A percentile compares a stretch with the other conserved stretches of the same genome.
Evolutionary conservation across 2,888 invertebrate species (phyloP).

Genomic region (Ypsolopha scabrella): DNA sequence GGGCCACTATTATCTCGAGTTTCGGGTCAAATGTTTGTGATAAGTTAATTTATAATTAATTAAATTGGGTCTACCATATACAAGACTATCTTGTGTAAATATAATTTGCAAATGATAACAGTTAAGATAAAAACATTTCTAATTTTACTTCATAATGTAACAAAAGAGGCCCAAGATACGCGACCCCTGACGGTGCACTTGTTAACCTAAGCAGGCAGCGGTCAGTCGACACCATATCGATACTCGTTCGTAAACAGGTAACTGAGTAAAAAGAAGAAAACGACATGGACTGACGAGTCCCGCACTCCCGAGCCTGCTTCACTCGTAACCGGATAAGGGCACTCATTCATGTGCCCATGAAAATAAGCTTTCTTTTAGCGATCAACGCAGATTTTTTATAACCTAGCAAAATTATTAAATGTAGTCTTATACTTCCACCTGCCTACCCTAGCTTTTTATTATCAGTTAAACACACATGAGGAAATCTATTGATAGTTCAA

Average conservation of each 20-base stretch:
- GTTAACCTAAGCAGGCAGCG: conserved; percentile 38
- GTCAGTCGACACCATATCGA: conserved; percentile 35
- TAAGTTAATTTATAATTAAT: neutral
- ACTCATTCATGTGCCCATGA: conserved; percentile 17
- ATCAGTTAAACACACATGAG: neutral
- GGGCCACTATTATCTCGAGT: neutral
- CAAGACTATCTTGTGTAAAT: too few species aligned
- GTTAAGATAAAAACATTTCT: too few species aligned
- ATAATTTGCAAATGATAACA: too few species aligned
- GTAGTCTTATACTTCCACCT: neutral
- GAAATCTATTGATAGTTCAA: neutral
- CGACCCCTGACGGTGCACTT: conserved; percentile 52
- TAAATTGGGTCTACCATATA: neutral
- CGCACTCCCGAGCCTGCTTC: conserved; percentile 24
- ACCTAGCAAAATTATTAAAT: neutral
- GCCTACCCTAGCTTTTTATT: neutral
- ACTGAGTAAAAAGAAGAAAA: conserved; percentile 51
- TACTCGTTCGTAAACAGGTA: conserved; percentile 63
- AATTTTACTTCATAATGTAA: neutral
- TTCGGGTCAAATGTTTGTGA: neutral
- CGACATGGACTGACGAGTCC: conserved; percentile 38
- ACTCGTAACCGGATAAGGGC: conserved; percentile 23
- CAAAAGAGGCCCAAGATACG: conserved; percentile 24
- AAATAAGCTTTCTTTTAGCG: neutral
- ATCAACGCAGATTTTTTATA: neutral